Evolutionary conservation across 2,888 invertebrate genomes (phyloP).

Genomic region (Cryptocephalus primarius): DNA sequence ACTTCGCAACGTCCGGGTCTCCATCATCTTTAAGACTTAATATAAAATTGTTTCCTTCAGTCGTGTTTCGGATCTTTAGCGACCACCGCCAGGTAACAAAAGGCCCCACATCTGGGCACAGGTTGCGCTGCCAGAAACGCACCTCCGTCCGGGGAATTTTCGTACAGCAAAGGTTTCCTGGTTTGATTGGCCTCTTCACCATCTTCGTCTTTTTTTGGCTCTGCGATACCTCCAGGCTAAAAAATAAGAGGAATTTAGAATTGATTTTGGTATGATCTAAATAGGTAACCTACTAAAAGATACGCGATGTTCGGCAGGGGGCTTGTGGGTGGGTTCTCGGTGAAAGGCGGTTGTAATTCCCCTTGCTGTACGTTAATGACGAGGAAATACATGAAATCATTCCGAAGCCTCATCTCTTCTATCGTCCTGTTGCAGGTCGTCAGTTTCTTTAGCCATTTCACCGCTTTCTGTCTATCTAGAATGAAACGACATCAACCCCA

Average conservation of each 20-base stretch:
- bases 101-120: slow-evolving; percentile 45
- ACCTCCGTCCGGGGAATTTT: slow-evolving; percentile 46
- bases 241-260: slow-evolving; percentile 4
- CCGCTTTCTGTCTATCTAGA: slow-evolving; percentile 37
- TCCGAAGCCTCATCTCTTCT: slow-evolving; percentile 42
- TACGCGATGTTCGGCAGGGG: slow-evolving; percentile 36
- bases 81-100: slow-evolving; percentile 46
- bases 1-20: too few species aligned
- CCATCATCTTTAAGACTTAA: neutral
- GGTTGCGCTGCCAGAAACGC: slow-evolving; percentile 46
- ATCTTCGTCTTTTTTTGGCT: slow-evolving; percentile 16
- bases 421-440: slow-evolving; percentile 36
- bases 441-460: slow-evolving; percentile 43
- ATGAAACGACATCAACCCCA: slow-evolving; percentile 7
- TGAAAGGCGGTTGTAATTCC: slow-evolving; percentile 40
- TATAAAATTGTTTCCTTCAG: neutral
- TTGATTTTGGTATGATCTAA: too few species aligned
- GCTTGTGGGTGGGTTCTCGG: slow-evolving; percentile 39
- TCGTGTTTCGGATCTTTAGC: slow-evolving; percentile 20
- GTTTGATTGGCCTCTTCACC: slow-evolving; percentile 9
- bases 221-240: slow-evolving; percentile 31
- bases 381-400: slow-evolving; percentile 44
- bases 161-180: slow-evolving; percentile 37
- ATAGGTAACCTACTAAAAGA: slow-evolving; percentile 31
- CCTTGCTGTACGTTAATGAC: slow-evolving; percentile 39